Base-by-base conservation (phyloP, 2,797 vertebrate species). In the Nyctibius grandis region DNA sequence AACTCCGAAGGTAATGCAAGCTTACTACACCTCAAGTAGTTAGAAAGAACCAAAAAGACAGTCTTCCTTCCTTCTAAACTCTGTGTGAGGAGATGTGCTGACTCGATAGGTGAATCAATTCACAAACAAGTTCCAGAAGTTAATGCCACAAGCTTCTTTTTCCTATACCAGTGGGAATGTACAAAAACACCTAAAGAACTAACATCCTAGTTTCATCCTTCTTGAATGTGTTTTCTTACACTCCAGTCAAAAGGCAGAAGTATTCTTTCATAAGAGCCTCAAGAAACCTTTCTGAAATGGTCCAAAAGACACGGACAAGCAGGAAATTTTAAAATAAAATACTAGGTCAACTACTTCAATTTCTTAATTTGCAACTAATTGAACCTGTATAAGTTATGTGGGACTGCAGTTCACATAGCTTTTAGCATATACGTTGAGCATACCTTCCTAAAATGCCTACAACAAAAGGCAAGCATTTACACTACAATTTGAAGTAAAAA, bases 51-150 rank as follows among this genome's bases (percentile, higher is more conserved):
- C 19, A 75, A 85, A 85, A 56, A 56, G 31, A 60, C 5, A 63
- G 22, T 25, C n/a, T 40, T 54, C 28, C 21, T 57, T 28, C n/a
- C 17, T 40, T 44, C 84, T 73, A 59, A 78, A 51, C 6, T 54
- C 31, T 40, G 15, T 10, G 15, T 33, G 59, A 76, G 50, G 21
- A 85, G 21, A 12, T 29, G 15, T 36, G 56, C 6, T 77, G 53
- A 67, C 8, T 45, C 0, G 0, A 51, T 6, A 1, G 3, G 16
- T 0, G 0, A 45, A 81, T 14, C 8, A 50, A 23, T 5, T 61
- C 38, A 69, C 12, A 50, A 89, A 44, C 15, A 69, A 78, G 36
- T 67, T 85, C n/a, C 28, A 76, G 29, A 87, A 76, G 44, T 56
- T 67, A 84, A 48, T 29, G 17, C 16, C 38, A 57, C 33, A 64